A percentile compares a stretch with the other conserved stretches of the same genome.
These are phyloP conservation scores for Aplocera efformata DNA, from an alignment of 2,888 invertebrate genomes.

Conservation along the genomic window DNA sequence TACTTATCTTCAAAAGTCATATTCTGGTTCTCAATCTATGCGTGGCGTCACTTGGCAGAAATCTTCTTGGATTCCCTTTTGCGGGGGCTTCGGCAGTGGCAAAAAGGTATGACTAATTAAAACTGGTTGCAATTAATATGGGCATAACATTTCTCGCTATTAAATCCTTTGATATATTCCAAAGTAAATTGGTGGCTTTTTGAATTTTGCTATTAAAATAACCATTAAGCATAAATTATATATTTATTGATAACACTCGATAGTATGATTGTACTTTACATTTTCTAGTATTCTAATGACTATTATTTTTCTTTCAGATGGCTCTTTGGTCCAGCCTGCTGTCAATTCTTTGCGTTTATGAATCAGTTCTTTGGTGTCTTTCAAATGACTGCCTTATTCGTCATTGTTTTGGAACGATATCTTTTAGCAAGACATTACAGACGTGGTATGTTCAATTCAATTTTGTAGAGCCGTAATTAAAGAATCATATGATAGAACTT, in stretches of 20 bases:
- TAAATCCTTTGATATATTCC: too few relatives aligned
- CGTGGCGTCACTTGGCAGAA: conserved; percentile 73
- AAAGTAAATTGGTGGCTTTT: too few relatives aligned
- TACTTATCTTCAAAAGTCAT: conserved; percentile 75
- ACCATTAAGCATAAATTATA: too few relatives aligned
- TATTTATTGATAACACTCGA: background rate
- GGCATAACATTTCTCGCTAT: too few relatives aligned
- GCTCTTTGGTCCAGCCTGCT: conserved; percentile 76
- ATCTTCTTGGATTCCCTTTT: conserved; percentile 77
- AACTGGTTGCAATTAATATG: too few relatives aligned
- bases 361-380: conserved; percentile 78
- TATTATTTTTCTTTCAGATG: conserved; percentile 59
- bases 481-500: too few relatives aligned
- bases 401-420: conserved; percentile 75
- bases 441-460: conserved; percentile 54
- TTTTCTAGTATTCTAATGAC: background rate
- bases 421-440: conserved; percentile 66
- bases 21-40: conserved; percentile 77
- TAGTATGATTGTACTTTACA: too few relatives aligned
- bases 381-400: conserved; percentile 72
- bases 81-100: conserved; percentile 75
- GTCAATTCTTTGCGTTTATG: conserved; percentile 78
- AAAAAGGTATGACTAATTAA: conserved; percentile 74
- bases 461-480: too few relatives aligned
- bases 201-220: too few relatives aligned